A percentile compares a stretch with the other conserved stretches of the same genome.
Evolutionary conservation across 2,888 invertebrate species (phyloP).

Genomic region (Lycia hirtaria): DNA sequence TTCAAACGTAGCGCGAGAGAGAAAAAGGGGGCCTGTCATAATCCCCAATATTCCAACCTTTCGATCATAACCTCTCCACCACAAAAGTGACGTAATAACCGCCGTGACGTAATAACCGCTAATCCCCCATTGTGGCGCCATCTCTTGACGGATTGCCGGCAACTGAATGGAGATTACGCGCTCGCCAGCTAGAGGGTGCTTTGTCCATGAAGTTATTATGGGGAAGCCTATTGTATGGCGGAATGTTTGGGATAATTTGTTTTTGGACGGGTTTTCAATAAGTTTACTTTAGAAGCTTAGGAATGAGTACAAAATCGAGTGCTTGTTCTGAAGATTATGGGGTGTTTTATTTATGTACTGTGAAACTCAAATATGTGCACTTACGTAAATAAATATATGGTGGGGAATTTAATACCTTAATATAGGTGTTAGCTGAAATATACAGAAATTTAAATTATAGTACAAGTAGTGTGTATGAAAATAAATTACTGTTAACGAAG

Average conservation of each 20-base stretch:
- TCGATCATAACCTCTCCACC: conserved; percentile 74
- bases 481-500: no score
- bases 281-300: conserved; percentile 36
- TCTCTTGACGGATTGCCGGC: conserved; percentile 81
- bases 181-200: conserved; percentile 66
- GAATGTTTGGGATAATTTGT: conserved; percentile 66
- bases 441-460: no score
- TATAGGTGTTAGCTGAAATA: no score
- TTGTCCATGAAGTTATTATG: conserved; percentile 71
- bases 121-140: conserved; percentile 83
- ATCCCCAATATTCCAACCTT: conserved; percentile 80
- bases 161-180: conserved; percentile 74
- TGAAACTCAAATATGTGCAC: no score
- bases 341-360: neutral
- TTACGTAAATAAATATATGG: no score
- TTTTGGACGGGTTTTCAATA: conserved; percentile 62
- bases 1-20: conserved; percentile 41
- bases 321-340: neutral
- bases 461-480: no score
- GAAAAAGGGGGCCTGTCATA: conserved; percentile 76
- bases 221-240: conserved; percentile 67
- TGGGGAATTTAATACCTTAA: no score
- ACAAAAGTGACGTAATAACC: conserved; percentile 83
- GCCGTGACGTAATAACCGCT: conserved; percentile 81
- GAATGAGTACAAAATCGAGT: conserved; percentile 9